These are phyloP conservation scores for Lacerta viridis DNA, from an alignment of 2,797 vertebrate genomes.

Conservation along the genomic window DNA sequence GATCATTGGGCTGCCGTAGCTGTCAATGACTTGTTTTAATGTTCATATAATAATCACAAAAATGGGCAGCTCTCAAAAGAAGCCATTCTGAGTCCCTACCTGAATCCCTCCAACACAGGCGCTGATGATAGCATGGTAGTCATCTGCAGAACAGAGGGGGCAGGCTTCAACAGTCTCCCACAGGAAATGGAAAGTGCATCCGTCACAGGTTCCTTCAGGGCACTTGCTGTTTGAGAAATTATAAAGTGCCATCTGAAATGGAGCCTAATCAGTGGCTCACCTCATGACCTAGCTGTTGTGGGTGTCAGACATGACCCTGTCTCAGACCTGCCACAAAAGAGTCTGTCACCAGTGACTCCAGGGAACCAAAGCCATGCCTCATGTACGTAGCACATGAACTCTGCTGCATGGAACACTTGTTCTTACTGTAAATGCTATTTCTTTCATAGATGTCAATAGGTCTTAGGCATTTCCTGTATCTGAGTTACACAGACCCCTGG, in stretches of 20 bases:
- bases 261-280: background rate
- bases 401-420: background rate
- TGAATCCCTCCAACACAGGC: slow-evolving; percentile 91
- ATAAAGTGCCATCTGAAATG: slow-evolving; percentile 13
- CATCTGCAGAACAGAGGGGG: slow-evolving; percentile 88
- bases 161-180: slow-evolving; percentile 91
- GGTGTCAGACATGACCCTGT: background rate
- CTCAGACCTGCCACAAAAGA: background rate
- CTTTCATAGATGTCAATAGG: too few species aligned
- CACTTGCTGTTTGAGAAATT: slow-evolving; percentile 84
- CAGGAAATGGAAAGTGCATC: slow-evolving; percentile 94
- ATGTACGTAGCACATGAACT: background rate
- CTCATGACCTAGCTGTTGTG: background rate
- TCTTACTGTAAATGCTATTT: too few species aligned
- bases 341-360: background rate
- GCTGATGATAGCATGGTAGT: slow-evolving; percentile 91
- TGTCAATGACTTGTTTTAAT: background rate
- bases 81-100: slow-evolving; percentile 76
- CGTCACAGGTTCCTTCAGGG: slow-evolving; percentile 94
- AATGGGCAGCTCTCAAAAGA: background rate
- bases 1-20: background rate
- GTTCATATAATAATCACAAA: background rate
- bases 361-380: background rate
- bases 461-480: too few species aligned
- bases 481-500: too few species aligned